Evolutionary conservation across 2,113 vertebrate species (phyloP).

Genomic region (human (Homo sapiens)): GRCh38 chr4:88546001-88546500

Average conservation of each 20-base stretch:
- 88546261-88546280: not conserved
- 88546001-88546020: not conserved
- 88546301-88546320: not conserved
- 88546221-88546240: not conserved
- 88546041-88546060: not conserved
- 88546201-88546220: not conserved
- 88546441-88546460: not conserved
- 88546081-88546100: not conserved
- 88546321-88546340: not conserved
- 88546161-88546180: not conserved
- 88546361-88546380: not conserved
- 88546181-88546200: not conserved
- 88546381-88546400: not conserved
- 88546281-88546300: not conserved
- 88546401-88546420: not conserved
- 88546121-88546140: not conserved
- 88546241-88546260: not conserved
- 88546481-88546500: too few species aligned
- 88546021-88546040: not conserved
- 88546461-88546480: not conserved
- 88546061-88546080: slow-evolving; percentile 16
- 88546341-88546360: not conserved
- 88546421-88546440: not conserved
- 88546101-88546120: not conserved
- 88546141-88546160: not conserved